phyloP scores from a whole-genome alignment of 2,797 vertebrate species.

The Gobionotothen gibberifrons region DNA sequence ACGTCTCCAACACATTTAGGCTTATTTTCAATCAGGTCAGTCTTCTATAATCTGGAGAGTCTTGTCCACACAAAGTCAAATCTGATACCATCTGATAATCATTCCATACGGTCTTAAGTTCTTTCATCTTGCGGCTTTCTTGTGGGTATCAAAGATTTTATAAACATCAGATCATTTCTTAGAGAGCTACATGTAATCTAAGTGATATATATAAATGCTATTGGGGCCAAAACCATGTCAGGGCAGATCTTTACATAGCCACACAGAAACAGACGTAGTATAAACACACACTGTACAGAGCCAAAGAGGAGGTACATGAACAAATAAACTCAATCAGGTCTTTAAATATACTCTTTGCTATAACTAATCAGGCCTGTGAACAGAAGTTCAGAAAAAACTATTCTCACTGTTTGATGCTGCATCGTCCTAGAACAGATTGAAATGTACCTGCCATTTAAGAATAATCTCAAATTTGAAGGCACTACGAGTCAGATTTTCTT shows the following conservation, averaged over 20 bases:
- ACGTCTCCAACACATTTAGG: neutral
- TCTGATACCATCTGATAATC: neutral
- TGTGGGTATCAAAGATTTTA: slow-evolving; percentile 14
- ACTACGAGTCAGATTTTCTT: too few relatives aligned
- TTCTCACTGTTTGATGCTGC: slow-evolving; percentile 1
- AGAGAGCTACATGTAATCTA: slow-evolving; percentile 6
- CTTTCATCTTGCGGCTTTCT: neutral
- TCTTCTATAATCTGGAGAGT: neutral
- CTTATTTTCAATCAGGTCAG: neutral
- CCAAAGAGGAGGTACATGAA: neutral
- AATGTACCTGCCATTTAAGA: neutral
- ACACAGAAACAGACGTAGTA: slow-evolving; percentile 27
- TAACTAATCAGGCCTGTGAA: neutral
- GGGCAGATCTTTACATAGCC: slow-evolving; percentile 8
- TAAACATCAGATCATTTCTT: slow-evolving; percentile 19
- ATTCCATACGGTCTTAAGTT: slow-evolving; percentile 6
- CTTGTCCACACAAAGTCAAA: slow-evolving; percentile 6
- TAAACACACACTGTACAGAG: neutral
- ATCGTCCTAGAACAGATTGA: neutral
- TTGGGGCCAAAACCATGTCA: slow-evolving; percentile 21
- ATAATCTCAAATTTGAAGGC: slow-evolving; percentile 2
- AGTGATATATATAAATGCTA: neutral
- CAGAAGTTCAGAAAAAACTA: slow-evolving; percentile 1
- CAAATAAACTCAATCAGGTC: neutral
- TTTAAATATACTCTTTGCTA: neutral